Conservation (phyloP, 2,113 vertebrate genomes). For the Myrmecophaga tridactyla region DNA sequence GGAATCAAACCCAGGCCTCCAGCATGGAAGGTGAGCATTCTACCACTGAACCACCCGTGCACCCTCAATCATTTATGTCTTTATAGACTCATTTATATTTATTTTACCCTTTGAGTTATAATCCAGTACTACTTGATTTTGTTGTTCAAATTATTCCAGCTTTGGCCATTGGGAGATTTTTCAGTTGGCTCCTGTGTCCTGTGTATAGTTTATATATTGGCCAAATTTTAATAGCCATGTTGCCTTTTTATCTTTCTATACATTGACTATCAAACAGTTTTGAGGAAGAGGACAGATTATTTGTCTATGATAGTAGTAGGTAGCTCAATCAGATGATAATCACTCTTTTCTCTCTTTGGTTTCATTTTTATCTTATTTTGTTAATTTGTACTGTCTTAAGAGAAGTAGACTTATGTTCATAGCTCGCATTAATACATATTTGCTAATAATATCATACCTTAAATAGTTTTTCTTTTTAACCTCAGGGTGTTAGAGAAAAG, state of each 20-base stretch:
- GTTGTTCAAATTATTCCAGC: neutral
- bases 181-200: neutral
- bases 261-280: neutral
- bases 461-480: neutral
- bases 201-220: neutral
- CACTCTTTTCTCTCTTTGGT: neutral
- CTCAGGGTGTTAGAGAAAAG: neutral
- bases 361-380: slow-evolving; percentile 21
- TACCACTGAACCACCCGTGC: too few species aligned
- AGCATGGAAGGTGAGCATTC: too few species aligned
- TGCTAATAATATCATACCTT: neutral
- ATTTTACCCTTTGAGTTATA: neutral
- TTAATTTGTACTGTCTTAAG: neutral
- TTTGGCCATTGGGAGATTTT: neutral
- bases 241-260: neutral
- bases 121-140: neutral
- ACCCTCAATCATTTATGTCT: neutral
- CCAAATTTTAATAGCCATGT: neutral
- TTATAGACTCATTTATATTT: neutral
- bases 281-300: neutral
- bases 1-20: too few species aligned
- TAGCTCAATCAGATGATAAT: neutral
- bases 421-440: neutral
- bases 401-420: neutral
- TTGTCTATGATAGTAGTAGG: neutral